Percentiles rank a stretch among this genome's conserved stretches.
Conservation (phyloP, 2,888 invertebrate species). For the Pristionchus mayeri region DNA sequence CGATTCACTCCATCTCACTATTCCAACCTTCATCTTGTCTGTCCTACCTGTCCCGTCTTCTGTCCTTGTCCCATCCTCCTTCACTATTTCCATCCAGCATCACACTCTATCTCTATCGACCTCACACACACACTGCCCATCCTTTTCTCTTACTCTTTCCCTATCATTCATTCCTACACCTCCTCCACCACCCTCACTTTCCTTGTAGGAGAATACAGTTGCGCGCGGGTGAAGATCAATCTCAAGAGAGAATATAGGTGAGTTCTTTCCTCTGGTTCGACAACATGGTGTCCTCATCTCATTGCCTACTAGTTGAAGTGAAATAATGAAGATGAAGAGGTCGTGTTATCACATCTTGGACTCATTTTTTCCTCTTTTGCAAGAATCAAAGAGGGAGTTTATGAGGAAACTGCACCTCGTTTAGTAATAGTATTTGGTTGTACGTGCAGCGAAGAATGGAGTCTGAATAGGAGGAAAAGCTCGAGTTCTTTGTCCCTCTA, state of each 20-base stretch:
- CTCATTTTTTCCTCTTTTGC: neutral
- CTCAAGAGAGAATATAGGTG: constrained; percentile 75
- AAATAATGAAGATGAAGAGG: too few species aligned
- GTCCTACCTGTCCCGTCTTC: constrained; percentile 24
- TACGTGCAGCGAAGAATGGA: neutral
- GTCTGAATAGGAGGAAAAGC: constrained; percentile 6
- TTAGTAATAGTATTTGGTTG: neutral
- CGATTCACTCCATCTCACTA: neutral
- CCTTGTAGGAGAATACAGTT: constrained; percentile 74
- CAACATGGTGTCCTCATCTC: too few species aligned
- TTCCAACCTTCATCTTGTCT: constrained; percentile 6
- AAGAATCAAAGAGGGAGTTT: neutral
- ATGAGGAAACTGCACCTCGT: too few species aligned
- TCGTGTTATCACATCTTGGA: neutral
- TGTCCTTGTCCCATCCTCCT: constrained; percentile 7
- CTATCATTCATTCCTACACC: neutral
- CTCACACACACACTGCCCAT: constrained; percentile 15
- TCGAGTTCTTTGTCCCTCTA: constrained; percentile 27
- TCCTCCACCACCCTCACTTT: neutral
- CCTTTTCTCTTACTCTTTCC: neutral
- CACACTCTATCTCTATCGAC: neutral
- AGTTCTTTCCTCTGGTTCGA: neutral
- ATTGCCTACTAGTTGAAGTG: too few species aligned
- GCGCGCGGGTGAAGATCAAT: constrained; percentile 71
- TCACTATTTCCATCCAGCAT: neutral